Conservation (phyloP, 2,113 vertebrate species). For the Peromyscus maniculatus region DNA sequence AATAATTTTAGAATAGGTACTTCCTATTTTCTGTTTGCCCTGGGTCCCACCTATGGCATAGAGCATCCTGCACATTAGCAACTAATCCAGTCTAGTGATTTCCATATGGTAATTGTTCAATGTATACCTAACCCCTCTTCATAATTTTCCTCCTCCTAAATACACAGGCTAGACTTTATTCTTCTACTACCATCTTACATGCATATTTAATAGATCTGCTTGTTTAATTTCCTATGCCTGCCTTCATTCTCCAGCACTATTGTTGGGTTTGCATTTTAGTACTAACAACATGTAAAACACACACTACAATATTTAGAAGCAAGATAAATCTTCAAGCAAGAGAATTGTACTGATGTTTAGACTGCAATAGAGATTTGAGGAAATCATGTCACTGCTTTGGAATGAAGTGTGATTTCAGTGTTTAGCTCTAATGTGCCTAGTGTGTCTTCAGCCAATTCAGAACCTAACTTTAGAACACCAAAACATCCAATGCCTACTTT, state of each 20-base stretch:
- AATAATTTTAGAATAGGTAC: background rate
- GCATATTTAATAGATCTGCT: background rate
- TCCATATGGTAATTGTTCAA: background rate
- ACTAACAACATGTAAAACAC: background rate
- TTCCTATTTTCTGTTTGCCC: background rate
- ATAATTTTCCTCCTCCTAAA: background rate
- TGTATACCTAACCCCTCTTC: background rate
- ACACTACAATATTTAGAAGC: background rate
- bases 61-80: background rate
- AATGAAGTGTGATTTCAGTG: background rate
- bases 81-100: background rate
- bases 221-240: background rate
- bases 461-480: background rate
- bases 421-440: background rate
- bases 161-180: rapidly evolving
- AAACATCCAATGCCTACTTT: background rate
- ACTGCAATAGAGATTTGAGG: background rate
- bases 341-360: background rate
- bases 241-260: background rate
- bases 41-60: background rate
- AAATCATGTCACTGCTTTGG: background rate
- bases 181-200: background rate
- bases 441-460: background rate
- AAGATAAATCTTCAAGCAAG: background rate
- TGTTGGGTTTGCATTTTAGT: background rate